Conservation (phyloP, 2,797 vertebrate genomes). For the Helostoma temminkii region DNA sequence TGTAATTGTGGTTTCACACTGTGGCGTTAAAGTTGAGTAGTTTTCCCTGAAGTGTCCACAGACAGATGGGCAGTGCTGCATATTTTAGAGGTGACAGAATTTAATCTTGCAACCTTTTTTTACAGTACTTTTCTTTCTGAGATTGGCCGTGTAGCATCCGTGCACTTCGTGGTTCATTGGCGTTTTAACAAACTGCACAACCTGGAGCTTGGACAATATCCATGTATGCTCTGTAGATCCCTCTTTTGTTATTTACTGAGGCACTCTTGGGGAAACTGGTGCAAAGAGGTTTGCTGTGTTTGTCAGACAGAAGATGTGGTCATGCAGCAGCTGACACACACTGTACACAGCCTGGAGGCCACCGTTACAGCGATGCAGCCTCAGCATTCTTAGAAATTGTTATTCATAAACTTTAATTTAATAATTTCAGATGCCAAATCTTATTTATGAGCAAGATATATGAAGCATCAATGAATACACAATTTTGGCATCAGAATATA, state of each 20-base stretch:
- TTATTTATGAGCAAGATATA: slow-evolving; percentile 17
- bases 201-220: background rate
- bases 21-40: slow-evolving; percentile 63
- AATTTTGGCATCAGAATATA: slow-evolving; percentile 4
- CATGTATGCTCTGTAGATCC: background rate
- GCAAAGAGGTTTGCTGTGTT: slow-evolving; percentile 10
- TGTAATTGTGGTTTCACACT: slow-evolving; percentile 77
- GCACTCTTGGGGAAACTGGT: slow-evolving; percentile 6
- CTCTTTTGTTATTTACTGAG: slow-evolving; percentile 25
- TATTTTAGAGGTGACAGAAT: slow-evolving; percentile 67
- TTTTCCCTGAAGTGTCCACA: too few relatives aligned
- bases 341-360: slow-evolving; percentile 14
- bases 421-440: slow-evolving; percentile 34
- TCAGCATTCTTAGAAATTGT: slow-evolving; percentile 36
- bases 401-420: slow-evolving; percentile 36
- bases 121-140: slow-evolving; percentile 33
- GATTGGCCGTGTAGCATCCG: background rate
- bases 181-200: slow-evolving; percentile 6
- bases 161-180: slow-evolving; percentile 14
- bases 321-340: background rate
- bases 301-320: background rate
- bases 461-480: slow-evolving; percentile 35
- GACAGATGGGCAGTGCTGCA: slow-evolving; percentile 64
- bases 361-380: slow-evolving; percentile 9
- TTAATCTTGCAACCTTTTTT: slow-evolving; percentile 33